phyloP scores from a whole-genome alignment of 1,140 invertebrate genomes.

The Drosophila quadrilineata region DNA sequence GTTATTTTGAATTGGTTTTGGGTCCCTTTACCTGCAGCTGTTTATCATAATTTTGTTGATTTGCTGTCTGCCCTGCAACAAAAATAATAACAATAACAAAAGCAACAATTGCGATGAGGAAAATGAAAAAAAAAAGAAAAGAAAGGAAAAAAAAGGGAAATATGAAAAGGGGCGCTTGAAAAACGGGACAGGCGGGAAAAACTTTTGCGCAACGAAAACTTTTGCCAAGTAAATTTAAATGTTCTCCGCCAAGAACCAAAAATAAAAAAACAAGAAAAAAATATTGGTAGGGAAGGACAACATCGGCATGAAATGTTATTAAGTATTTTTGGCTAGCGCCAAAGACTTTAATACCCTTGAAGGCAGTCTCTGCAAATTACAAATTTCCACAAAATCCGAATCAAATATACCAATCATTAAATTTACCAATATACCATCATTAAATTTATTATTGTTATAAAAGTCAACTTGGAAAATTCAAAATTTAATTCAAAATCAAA shows the following conservation, averaged over 20 bases:
- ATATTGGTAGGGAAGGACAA: slow-evolving; percentile 37
- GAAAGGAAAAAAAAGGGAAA: too few relatives aligned
- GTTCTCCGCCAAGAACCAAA: too few relatives aligned
- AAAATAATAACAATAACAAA: slow-evolving; percentile 56
- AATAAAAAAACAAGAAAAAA: slow-evolving; percentile 7
- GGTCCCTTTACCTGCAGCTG: slow-evolving; percentile 74
- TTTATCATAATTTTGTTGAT: slow-evolving; percentile 80
- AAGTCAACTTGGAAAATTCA: too few relatives aligned
- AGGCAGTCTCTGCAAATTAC: neutral
- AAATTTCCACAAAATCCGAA: too few relatives aligned
- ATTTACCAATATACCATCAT: too few relatives aligned
- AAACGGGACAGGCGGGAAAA: slow-evolving; percentile 50
- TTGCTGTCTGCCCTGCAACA: slow-evolving; percentile 69
- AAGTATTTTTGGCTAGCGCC: slow-evolving; percentile 21
- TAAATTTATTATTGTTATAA: too few relatives aligned
- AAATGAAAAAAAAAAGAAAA: slow-evolving; percentile 46
- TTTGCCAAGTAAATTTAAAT: slow-evolving; percentile 65
- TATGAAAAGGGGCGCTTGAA: slow-evolving; percentile 32
- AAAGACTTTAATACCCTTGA: slow-evolving; percentile 33
- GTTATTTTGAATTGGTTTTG: slow-evolving; percentile 19
- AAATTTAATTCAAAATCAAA: too few relatives aligned
- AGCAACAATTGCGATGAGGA: slow-evolving; percentile 40
- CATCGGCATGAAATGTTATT: slow-evolving; percentile 31
- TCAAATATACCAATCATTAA: too few relatives aligned
- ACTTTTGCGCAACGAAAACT: slow-evolving; percentile 28